Evolutionary conservation across 2,113 vertebrate genomes (phyloP).

Genomic region (Sceloporus tristichus): DNA sequence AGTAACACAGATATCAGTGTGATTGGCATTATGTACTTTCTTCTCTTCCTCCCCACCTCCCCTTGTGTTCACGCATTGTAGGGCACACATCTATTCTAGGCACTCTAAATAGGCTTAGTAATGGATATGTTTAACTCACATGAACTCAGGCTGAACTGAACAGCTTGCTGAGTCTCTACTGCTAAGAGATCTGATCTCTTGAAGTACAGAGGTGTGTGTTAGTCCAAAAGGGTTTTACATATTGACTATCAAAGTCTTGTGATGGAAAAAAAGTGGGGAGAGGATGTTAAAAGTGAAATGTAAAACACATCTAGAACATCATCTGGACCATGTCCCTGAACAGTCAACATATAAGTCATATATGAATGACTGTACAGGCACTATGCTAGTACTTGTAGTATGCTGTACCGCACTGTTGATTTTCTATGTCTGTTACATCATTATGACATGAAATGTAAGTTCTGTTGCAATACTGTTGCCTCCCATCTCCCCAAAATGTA

Average conservation of each 20-base stretch:
- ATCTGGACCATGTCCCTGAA: neutral
- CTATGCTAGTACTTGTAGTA: no score
- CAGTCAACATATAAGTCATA: neutral
- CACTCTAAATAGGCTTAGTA: slow-evolving; percentile 51
- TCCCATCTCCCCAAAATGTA: neutral
- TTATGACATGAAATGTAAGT: neutral
- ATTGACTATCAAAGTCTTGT: neutral
- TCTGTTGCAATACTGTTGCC: neutral
- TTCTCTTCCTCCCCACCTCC: slow-evolving; percentile 30
- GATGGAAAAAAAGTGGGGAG: neutral
- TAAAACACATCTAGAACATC: neutral
- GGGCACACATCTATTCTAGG: slow-evolving; percentile 54
- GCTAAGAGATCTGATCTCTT: slow-evolving; percentile 28
- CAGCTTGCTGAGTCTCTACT: slow-evolving; percentile 21
- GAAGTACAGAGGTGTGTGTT: slow-evolving; percentile 22
- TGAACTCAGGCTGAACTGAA: slow-evolving; percentile 48
- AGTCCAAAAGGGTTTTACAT: neutral
- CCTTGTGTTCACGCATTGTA: slow-evolving; percentile 56
- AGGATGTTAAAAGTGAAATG: neutral
- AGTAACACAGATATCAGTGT: slow-evolving; percentile 74
- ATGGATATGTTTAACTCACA: slow-evolving; percentile 53
- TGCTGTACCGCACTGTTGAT: neutral
- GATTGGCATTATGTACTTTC: slow-evolving; percentile 61
- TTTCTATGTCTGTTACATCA: neutral
- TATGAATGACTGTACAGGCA: neutral